These are phyloP conservation scores for Cochlearius cochlearius DNA, from an alignment of 2,113 vertebrate species.

Conservation along the genomic window DNA sequence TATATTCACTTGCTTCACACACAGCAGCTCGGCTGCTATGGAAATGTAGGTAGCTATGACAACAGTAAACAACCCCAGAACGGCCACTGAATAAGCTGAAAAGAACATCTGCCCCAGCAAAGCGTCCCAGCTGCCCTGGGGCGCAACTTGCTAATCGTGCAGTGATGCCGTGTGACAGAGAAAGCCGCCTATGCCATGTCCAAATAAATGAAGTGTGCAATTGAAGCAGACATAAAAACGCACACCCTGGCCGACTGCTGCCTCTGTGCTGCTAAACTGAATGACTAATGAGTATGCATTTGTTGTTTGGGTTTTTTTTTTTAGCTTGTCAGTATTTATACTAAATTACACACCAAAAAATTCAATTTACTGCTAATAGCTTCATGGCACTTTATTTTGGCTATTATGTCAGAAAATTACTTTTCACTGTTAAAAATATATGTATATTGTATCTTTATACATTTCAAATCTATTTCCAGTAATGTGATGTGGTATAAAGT, in stretches of 20 bases:
- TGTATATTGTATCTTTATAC: slow-evolving; percentile 37
- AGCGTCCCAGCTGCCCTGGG: slow-evolving; percentile 76
- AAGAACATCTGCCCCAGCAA: slow-evolving; percentile 83
- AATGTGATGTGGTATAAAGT: slow-evolving; percentile 5
- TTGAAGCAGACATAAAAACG: slow-evolving; percentile 74
- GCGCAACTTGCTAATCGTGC: slow-evolving; percentile 69
- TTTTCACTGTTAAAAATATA: slow-evolving; percentile 55
- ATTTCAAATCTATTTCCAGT: slow-evolving; percentile 53
- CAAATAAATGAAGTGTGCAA: slow-evolving; percentile 79
- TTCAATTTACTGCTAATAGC: slow-evolving; percentile 70
- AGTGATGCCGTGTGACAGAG: slow-evolving; percentile 67
- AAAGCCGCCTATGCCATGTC: slow-evolving; percentile 69
- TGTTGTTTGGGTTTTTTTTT: not conserved
- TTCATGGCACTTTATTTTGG: slow-evolving; percentile 67
- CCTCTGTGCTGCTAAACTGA: slow-evolving; percentile 61
- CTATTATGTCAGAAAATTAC: slow-evolving; percentile 66
- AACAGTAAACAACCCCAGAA: slow-evolving; percentile 82
- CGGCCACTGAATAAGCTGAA: slow-evolving; percentile 77
- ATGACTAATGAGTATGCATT: slow-evolving; percentile 59
- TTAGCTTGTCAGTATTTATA: slow-evolving; percentile 65
- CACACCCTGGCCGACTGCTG: slow-evolving; percentile 64
- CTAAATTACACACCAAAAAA: slow-evolving; percentile 71
- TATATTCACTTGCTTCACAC: slow-evolving; percentile 78
- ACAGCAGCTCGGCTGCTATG: slow-evolving; percentile 77
- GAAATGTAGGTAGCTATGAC: slow-evolving; percentile 81